These are phyloP conservation scores for Fistularia tabacaria DNA, from an alignment of 2,797 vertebrate genomes.

Conservation along the genomic window DNA sequence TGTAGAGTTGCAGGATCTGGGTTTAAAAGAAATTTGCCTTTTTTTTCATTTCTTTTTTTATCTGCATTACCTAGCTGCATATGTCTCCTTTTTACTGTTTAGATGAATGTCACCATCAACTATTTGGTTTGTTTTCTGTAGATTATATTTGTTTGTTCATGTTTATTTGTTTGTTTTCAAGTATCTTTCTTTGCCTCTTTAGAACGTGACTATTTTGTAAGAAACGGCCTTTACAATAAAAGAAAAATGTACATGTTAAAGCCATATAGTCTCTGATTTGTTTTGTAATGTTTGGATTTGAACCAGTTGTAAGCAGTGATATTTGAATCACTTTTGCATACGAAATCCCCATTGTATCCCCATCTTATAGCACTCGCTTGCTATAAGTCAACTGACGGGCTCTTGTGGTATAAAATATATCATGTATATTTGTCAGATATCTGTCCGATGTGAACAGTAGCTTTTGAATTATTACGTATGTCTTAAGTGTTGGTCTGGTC, in stretches of 20 bases:
- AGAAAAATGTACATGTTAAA: conserved; percentile 65
- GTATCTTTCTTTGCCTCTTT: conserved; percentile 56
- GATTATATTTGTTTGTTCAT: conserved; percentile 1
- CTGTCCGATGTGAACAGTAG: too few relatives aligned
- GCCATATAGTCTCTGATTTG: not conserved
- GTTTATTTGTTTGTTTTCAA: conserved; percentile 12
- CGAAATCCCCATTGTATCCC: too few relatives aligned
- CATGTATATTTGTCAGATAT: too few relatives aligned
- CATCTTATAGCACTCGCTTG: too few relatives aligned
- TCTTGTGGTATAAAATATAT: too few relatives aligned
- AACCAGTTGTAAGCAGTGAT: not conserved
- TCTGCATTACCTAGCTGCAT: conserved; percentile 49
- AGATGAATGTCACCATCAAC: conserved; percentile 8
- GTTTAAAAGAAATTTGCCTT: too few relatives aligned
- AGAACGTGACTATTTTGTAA: conserved; percentile 87
- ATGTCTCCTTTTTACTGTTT: conserved; percentile 39
- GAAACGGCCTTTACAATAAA: conserved; percentile 92
- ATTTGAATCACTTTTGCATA: too few relatives aligned
- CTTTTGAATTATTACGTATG: too few relatives aligned
- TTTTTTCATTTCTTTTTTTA: conserved; percentile 15
- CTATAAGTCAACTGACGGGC: too few relatives aligned
- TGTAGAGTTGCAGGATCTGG: too few relatives aligned
- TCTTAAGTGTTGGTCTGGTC: too few relatives aligned
- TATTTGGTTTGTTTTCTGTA: too few relatives aligned
- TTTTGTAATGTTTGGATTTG: not conserved